Base-by-base conservation (phyloP, 2,797 vertebrate species). In the Pangasius mekongensis region DNA sequence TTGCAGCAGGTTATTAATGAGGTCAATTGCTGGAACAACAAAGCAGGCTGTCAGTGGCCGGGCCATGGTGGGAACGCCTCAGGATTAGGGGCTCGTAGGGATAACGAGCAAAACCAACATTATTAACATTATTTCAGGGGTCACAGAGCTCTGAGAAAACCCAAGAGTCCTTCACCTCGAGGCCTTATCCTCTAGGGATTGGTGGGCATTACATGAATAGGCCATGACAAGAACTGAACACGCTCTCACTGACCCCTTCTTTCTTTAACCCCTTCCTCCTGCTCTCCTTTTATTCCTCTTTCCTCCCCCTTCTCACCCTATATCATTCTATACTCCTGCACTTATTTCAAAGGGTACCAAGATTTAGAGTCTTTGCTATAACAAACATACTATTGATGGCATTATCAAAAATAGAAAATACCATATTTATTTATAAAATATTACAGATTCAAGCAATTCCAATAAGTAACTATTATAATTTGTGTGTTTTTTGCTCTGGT, bases 1-100 rank as follows among this genome's bases (percentile, higher is more conserved):
- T 95, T 99, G 98, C 93, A 99, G 96, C 91, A 99, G 96, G 95
- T 99, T 99, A 95, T 98, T 99, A 93, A 99, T 99, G 93, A 99
- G 97, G 95, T 99, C 98, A 89, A 98, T 99, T 89, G 98, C 98
- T 99, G 95, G 22, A 96, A 96, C 90, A 91, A 91, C 91, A 92
- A 92, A 91, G 80, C 89, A 91, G 90, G 78, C 88, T 88, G 91
- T 92, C 90, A 93, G 88, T 84, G 90, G 73, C 18, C 16, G 30
- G 87, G 60, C 76, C 54, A 27, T 71, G 71, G 86, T 90, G 90
- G 88, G 86, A 89, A 90, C 87, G 86, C 87, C 76, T 78, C 78
- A 64, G 91, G 91, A 90, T 91, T 91, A 67, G 54, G 85, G 85
- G 69, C 33, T 77, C 66, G 62, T 81, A 91, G 87, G 94, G 94